These are phyloP conservation scores for Danio tinwini DNA, from an alignment of 2,797 vertebrate genomes.

Conservation along the genomic window DNA sequence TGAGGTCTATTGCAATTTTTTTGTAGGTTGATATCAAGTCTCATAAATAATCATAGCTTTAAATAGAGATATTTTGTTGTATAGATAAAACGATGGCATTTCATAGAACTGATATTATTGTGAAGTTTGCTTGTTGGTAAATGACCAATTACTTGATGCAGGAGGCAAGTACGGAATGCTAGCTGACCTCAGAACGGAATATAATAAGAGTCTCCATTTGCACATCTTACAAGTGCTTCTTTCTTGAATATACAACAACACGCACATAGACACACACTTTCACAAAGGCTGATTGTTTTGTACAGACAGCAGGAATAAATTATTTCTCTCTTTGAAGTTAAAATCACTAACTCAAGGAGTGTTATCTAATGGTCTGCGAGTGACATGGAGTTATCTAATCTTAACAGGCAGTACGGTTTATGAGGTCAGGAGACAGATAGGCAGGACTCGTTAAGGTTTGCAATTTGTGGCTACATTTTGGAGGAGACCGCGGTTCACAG, in stretches of 20 bases:
- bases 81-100: slow-evolving; percentile 4
- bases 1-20: background rate
- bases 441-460: slow-evolving; percentile 37
- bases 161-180: slow-evolving; percentile 71
- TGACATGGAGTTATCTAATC: slow-evolving; percentile 56
- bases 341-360: slow-evolving; percentile 44
- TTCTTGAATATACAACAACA: slow-evolving; percentile 28
- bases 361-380: slow-evolving; percentile 53
- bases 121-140: slow-evolving; percentile 53
- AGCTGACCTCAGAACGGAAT: slow-evolving; percentile 64
- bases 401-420: slow-evolving; percentile 32
- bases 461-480: slow-evolving; percentile 47
- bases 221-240: slow-evolving; percentile 55
- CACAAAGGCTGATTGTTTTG: slow-evolving; percentile 50
- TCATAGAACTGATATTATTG: slow-evolving; percentile 3
- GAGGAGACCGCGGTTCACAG: slow-evolving; percentile 74
- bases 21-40: background rate
- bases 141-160: background rate
- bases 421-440: slow-evolving; percentile 33
- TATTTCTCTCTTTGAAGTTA: slow-evolving; percentile 26
- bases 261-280: slow-evolving; percentile 52
- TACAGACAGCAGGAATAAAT: slow-evolving; percentile 41
- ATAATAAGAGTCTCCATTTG: slow-evolving; percentile 65
- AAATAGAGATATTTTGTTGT: background rate
- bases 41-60: background rate